Conservation (phyloP, 2,888 invertebrate species). For the Drosophila longiperda region DNA sequence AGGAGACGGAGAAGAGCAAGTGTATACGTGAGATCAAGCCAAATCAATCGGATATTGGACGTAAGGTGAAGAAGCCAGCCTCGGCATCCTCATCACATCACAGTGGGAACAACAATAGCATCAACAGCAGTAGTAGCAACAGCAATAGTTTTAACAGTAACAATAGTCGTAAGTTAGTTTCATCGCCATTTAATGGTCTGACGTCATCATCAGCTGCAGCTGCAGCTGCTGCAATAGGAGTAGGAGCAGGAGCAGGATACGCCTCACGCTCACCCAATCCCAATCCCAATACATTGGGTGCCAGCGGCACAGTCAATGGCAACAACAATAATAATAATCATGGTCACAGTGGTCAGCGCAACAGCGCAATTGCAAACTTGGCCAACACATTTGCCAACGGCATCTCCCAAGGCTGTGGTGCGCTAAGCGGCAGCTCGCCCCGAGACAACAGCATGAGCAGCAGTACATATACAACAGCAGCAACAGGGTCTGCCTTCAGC, state of each 20-base stretch:
- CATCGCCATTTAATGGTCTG: slow-evolving; percentile 78
- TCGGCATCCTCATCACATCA: slow-evolving; percentile 55
- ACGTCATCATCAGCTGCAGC: slow-evolving; percentile 53
- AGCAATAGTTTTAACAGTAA: slow-evolving; percentile 82
- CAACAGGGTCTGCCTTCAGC: slow-evolving; percentile 8
- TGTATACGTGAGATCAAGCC: slow-evolving; percentile 97
- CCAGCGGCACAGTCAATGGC: slow-evolving; percentile 75
- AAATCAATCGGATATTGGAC: slow-evolving; percentile 94
- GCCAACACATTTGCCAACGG: slow-evolving; percentile 83
- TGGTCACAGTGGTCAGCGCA: slow-evolving; percentile 34
- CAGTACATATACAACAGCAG: slow-evolving; percentile 23
- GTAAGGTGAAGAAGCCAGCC: slow-evolving; percentile 91
- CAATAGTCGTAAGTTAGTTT: slow-evolving; percentile 83
- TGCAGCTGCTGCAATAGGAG: slow-evolving; percentile 20
- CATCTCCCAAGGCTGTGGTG: slow-evolving; percentile 79
- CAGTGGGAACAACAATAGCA: slow-evolving; percentile 55
- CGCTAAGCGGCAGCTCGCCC: slow-evolving; percentile 70
- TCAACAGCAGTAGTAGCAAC: slow-evolving; percentile 60
- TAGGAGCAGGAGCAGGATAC: slow-evolving; percentile 1
- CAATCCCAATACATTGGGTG: slow-evolving; percentile 79
- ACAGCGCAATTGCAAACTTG: slow-evolving; percentile 75
- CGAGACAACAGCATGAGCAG: slow-evolving; percentile 45
- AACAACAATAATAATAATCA: slow-evolving; percentile 6
- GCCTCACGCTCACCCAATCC: slow-evolving; percentile 82
- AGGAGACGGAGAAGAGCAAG: slow-evolving; percentile 97